Percentiles rank a stretch among this genome's conserved stretches.
Conservation (phyloP, 2,797 vertebrate species). For the Lepilemur ruficaudatus region DNA sequence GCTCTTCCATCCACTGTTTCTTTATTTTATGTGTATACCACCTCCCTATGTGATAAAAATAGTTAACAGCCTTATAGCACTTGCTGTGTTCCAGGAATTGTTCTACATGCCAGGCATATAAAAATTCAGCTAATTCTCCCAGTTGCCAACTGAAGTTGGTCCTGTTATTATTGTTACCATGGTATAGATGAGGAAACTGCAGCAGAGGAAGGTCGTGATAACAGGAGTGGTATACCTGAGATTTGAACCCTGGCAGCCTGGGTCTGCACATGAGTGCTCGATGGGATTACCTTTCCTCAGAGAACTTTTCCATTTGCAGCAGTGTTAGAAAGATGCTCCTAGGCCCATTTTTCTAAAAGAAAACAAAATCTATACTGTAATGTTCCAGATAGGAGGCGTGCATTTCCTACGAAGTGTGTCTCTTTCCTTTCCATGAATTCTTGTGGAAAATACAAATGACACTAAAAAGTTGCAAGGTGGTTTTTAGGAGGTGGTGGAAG, state of each 20-base stretch:
- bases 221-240: neutral
- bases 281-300: neutral
- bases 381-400: neutral
- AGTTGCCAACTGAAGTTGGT: neutral
- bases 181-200: neutral
- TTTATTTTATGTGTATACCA: neutral
- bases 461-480: neutral
- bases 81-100: neutral
- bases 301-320: neutral
- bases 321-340: neutral
- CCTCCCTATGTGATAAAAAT: neutral
- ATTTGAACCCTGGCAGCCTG: neutral
- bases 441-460: neutral
- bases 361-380: neutral
- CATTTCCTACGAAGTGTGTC: neutral
- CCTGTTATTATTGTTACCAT: neutral
- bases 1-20: neutral
- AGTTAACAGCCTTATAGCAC: neutral
- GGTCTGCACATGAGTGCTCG: fast-evolving
- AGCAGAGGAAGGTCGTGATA: neutral
- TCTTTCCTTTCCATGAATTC: neutral
- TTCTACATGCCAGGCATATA: neutral
- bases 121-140: neutral
- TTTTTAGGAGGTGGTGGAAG: neutral
- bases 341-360: neutral